Percentiles rank a stretch among this genome's conserved stretches.
Evolutionary conservation across 2,888 invertebrate genomes (phyloP).

Genomic region (Dione vanillae): DNA sequence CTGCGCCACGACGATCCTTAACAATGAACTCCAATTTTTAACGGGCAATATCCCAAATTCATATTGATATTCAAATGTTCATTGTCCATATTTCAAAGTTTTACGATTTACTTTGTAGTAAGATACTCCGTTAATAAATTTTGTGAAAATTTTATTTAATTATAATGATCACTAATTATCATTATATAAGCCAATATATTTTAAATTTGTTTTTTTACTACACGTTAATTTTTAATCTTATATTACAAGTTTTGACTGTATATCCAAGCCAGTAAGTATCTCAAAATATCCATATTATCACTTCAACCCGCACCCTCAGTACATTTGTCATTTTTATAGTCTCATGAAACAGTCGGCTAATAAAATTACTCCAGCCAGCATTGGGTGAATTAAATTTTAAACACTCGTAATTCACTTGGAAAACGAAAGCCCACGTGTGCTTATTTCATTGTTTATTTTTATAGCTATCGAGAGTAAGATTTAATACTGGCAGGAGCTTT

Average conservation of each 20-base stretch:
- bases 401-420: conserved; percentile 50
- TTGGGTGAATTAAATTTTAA: conserved; percentile 56
- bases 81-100: too few relatives aligned
- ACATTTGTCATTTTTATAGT: conserved; percentile 62
- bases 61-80: too few relatives aligned
- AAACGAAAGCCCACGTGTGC: conserved; percentile 22
- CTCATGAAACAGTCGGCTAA: conserved; percentile 55
- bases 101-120: too few relatives aligned
- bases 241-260: conserved; percentile 4
- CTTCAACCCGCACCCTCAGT: conserved; percentile 51
- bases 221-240: neutral
- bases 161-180: too few relatives aligned
- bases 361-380: conserved; percentile 61
- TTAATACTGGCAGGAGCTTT: neutral
- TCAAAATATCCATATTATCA: conserved; percentile 55
- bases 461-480: conserved; percentile 4
- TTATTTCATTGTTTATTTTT: conserved; percentile 19
- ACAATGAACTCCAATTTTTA: too few relatives aligned
- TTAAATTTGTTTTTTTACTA: neutral
- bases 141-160: too few relatives aligned
- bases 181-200: neutral
- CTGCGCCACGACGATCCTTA: too few relatives aligned
- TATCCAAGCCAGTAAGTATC: conserved; percentile 39
- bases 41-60: too few relatives aligned
- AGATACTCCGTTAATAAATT: too few relatives aligned